Percentiles rank a stretch among this genome's conserved stretches.
These are phyloP conservation scores for Goniozus legneri DNA, from an alignment of 1,140 invertebrate genomes.

Conservation along the genomic window DNA sequence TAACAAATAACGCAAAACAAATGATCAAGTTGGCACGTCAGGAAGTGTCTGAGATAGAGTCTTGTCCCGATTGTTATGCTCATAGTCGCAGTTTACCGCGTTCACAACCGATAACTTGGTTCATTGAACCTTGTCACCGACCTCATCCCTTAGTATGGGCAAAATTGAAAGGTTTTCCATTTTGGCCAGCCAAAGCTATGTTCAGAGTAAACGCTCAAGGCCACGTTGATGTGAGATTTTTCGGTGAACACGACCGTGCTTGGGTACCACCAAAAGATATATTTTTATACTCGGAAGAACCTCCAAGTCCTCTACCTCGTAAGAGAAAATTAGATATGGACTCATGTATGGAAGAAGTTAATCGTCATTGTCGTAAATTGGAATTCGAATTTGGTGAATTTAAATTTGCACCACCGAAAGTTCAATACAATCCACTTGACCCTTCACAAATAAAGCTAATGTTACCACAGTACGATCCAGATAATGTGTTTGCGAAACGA, in stretches of 20 bases:
- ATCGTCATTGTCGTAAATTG: conserved; percentile 42
- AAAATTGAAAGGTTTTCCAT: conserved; percentile 90
- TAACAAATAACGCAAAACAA: conserved; percentile 72
- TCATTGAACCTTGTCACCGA: conserved; percentile 82
- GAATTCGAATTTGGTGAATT: conserved; percentile 67
- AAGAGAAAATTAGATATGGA: conserved; percentile 65
- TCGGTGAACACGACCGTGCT: conserved; percentile 89
- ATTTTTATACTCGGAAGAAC: conserved; percentile 72
- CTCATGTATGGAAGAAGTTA: conserved; percentile 59
- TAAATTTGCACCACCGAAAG: conserved; percentile 70
- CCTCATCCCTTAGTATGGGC: conserved; percentile 90
- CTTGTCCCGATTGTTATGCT: conserved; percentile 88
- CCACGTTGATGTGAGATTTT: conserved; percentile 86
- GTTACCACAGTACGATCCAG: conserved; percentile 60
- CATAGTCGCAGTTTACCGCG: conserved; percentile 69
- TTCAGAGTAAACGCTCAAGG: conserved; percentile 66
- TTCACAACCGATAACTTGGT: conserved; percentile 80
- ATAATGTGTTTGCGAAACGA: conserved; percentile 12
- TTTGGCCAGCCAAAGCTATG: conserved; percentile 93
- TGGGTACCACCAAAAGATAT: conserved; percentile 84
- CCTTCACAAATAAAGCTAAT: conserved; percentile 66
- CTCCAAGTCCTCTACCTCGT: conserved; percentile 59
- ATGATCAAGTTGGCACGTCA: conserved; percentile 79
- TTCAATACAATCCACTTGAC: conserved; percentile 68
- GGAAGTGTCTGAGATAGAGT: conserved; percentile 87